These are phyloP conservation scores for Falcaria lacertinaria DNA, from an alignment of 2,888 invertebrate genomes.

Conservation along the genomic window DNA sequence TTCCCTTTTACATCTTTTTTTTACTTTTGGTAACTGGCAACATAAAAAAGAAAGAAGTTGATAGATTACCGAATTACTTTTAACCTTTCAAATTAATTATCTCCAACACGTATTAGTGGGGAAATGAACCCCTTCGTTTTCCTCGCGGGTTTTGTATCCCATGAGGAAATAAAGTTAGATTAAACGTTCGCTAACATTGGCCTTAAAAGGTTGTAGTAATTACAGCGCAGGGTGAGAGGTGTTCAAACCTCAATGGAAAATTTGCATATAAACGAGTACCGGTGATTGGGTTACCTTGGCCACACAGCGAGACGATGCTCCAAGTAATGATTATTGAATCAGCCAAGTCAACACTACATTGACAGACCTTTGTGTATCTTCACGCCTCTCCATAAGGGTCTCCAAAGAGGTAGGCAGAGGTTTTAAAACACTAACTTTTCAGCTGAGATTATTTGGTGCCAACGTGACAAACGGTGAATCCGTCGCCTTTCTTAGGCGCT, in stretches of 20 bases:
- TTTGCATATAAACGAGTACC: constrained; percentile 58
- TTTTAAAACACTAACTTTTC: too few species aligned
- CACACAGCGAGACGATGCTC: constrained; percentile 18
- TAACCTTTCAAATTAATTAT: background rate
- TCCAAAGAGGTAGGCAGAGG: too few species aligned
- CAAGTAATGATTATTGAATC: constrained; percentile 31
- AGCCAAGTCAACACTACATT: constrained; percentile 7
- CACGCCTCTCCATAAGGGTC: too few species aligned
- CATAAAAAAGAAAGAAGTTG: too few species aligned
- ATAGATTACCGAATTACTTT: background rate
- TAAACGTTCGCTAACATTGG: constrained; percentile 6
- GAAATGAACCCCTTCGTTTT: background rate
- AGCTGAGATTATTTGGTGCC: too few species aligned
- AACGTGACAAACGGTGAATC: too few species aligned
- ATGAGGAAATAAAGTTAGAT: constrained; percentile 1
- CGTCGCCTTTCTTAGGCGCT: too few species aligned
- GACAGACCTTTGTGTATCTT: background rate
- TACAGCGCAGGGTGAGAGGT: constrained; percentile 7
- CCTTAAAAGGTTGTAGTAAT: constrained; percentile 6
- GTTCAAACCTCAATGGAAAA: constrained; percentile 21
- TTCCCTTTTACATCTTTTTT: too few species aligned
- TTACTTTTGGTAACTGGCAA: too few species aligned
- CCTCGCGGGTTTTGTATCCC: background rate
- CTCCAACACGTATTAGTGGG: background rate
- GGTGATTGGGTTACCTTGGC: constrained; percentile 42